Evolutionary conservation across 2,888 invertebrate genomes (phyloP).

Genomic region (Pollenia angustigena): DNA sequence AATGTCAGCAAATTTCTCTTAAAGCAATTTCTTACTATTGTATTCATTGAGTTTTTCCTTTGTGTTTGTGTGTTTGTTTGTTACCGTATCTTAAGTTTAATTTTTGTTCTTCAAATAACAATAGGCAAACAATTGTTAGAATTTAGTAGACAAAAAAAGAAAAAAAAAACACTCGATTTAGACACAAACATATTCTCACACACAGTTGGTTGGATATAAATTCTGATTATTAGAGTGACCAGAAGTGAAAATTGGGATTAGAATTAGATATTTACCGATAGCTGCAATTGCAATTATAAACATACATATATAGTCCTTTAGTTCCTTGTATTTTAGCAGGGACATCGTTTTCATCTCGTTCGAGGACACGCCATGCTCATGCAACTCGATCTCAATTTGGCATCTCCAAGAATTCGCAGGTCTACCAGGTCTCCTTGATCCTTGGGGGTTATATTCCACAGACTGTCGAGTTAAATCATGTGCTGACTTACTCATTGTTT

Average conservation of each 20-base stretch:
- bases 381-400: too few relatives aligned
- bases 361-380: too few relatives aligned
- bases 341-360: too few relatives aligned
- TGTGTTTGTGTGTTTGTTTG: background rate
- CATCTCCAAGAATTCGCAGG: too few relatives aligned
- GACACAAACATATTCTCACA: slow-evolving; percentile 31
- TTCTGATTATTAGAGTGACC: slow-evolving; percentile 46
- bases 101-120: slow-evolving; percentile 56
- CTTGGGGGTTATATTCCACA: too few relatives aligned
- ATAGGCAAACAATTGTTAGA: slow-evolving; percentile 69
- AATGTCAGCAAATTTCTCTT: slow-evolving; percentile 73
- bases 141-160: slow-evolving; percentile 31
- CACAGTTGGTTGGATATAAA: slow-evolving; percentile 13
- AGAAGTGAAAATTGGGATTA: background rate
- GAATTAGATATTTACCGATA: too few relatives aligned
- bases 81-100: background rate
- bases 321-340: too few relatives aligned
- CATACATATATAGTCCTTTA: too few relatives aligned
- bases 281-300: too few relatives aligned
- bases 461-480: too few relatives aligned
- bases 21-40: slow-evolving; percentile 61
- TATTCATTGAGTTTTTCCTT: slow-evolving; percentile 9
- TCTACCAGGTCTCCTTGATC: too few relatives aligned
- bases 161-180: slow-evolving; percentile 3
- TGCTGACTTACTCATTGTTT: too few relatives aligned